Conservation (phyloP, 2,888 invertebrate species). For the Yponomeuta malinellus region DNA sequence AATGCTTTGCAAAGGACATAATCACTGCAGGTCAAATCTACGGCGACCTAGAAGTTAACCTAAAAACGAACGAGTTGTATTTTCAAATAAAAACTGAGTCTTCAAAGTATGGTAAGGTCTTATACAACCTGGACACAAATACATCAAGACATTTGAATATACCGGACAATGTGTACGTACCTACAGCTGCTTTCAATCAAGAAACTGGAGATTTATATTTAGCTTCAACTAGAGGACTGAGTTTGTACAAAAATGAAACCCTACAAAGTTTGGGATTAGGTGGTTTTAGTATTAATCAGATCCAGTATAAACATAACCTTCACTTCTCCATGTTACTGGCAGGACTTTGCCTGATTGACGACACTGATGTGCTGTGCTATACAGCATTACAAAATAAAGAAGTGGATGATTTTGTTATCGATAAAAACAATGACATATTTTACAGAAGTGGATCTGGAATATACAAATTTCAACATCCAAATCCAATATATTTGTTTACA, state of each 20-base stretch:
- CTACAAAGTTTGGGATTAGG: background rate
- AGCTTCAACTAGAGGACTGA: background rate
- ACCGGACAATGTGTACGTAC: background rate
- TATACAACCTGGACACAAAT: too few relatives aligned
- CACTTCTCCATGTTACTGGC: background rate
- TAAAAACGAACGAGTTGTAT: constrained; percentile 2
- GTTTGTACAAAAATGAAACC: background rate
- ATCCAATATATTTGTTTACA: background rate
- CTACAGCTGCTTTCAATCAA: background rate
- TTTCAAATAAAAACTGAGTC: background rate
- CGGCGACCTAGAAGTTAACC: background rate
- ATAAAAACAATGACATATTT: background rate
- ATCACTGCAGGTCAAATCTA: background rate
- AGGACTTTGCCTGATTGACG: background rate
- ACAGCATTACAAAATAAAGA: background rate
- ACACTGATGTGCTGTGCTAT: too few relatives aligned
- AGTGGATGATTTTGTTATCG: constrained; percentile 8
- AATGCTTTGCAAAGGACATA: background rate
- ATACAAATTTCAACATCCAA: background rate
- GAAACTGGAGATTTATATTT: background rate
- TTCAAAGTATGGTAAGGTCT: too few relatives aligned
- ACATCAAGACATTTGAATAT: too few relatives aligned
- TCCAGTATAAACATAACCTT: background rate
- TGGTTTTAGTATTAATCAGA: background rate
- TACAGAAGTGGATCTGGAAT: too few relatives aligned